phyloP scores from a whole-genome alignment of 1,140 invertebrate genomes.

The Drosophila melanica region DNA sequence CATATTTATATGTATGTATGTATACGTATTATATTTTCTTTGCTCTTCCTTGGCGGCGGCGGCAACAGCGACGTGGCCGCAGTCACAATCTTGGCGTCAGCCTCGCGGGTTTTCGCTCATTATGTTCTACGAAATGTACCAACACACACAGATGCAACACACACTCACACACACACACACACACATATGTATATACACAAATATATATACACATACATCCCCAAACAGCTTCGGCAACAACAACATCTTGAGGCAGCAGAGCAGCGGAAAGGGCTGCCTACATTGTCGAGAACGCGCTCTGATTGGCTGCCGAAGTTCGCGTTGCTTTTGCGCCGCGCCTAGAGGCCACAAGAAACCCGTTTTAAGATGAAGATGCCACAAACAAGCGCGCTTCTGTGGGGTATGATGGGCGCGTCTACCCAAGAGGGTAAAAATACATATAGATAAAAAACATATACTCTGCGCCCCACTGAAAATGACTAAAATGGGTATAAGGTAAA shows the following conservation, averaged over 20 bases:
- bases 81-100: constrained; percentile 9
- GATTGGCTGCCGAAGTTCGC: constrained; percentile 62
- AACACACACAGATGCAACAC: background rate
- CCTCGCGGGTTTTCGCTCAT: constrained; percentile 53
- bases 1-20: background rate
- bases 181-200: background rate
- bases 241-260: constrained; percentile 8
- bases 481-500: too few relatives aligned
- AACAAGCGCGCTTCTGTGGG: background rate
- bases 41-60: constrained; percentile 21
- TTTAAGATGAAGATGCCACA: constrained; percentile 17
- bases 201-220: constrained; percentile 9
- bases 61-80: constrained; percentile 20
- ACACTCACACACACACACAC: background rate
- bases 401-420: background rate
- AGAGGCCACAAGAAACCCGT: constrained; percentile 10
- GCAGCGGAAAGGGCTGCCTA: constrained; percentile 16
- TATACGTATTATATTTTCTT: constrained; percentile 7
- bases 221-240: constrained; percentile 2
- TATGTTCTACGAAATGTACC: constrained; percentile 31
- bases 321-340: constrained; percentile 33
- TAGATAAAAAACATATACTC: too few relatives aligned
- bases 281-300: constrained; percentile 47
- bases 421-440: too few relatives aligned
- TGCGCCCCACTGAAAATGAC: too few relatives aligned